Conservation (phyloP, 2,888 invertebrate genomes). For the Protophormia terraenovae region DNA sequence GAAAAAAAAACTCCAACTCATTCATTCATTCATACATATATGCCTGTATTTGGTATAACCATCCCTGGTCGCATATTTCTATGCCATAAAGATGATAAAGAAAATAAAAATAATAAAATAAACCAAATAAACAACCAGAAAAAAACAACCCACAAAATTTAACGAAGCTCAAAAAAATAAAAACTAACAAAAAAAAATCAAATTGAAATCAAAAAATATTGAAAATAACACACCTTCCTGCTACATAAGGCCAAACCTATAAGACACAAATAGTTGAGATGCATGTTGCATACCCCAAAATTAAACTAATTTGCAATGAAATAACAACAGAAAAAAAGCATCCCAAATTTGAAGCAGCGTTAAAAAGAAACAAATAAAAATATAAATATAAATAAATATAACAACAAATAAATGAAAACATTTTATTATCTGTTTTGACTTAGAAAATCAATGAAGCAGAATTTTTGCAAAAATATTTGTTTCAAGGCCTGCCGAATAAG, state of each 20-base stretch:
- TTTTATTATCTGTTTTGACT: background rate
- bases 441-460: constrained; percentile 51
- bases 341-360: constrained; percentile 39
- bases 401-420: constrained; percentile 44
- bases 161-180: no score
- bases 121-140: background rate
- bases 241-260: constrained; percentile 64
- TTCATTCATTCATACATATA: no score
- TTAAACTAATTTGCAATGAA: constrained; percentile 60
- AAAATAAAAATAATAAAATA: constrained; percentile 18
- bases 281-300: constrained; percentile 62
- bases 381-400: constrained; percentile 29
- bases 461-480: constrained; percentile 1
- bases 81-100: constrained; percentile 48
- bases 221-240: constrained; percentile 66
- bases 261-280: constrained; percentile 58
- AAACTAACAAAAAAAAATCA: no score
- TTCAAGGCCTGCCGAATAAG: background rate
- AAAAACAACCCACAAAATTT: constrained; percentile 41
- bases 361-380: constrained; percentile 18
- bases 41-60: constrained; percentile 49
- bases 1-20: constrained; percentile 13
- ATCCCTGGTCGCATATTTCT: constrained; percentile 59
- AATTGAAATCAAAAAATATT: constrained; percentile 66
- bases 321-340: constrained; percentile 27